These are phyloP conservation scores for Rattus rattus DNA, from an alignment of 2,113 vertebrate genomes.

Conservation along the genomic window DNA sequence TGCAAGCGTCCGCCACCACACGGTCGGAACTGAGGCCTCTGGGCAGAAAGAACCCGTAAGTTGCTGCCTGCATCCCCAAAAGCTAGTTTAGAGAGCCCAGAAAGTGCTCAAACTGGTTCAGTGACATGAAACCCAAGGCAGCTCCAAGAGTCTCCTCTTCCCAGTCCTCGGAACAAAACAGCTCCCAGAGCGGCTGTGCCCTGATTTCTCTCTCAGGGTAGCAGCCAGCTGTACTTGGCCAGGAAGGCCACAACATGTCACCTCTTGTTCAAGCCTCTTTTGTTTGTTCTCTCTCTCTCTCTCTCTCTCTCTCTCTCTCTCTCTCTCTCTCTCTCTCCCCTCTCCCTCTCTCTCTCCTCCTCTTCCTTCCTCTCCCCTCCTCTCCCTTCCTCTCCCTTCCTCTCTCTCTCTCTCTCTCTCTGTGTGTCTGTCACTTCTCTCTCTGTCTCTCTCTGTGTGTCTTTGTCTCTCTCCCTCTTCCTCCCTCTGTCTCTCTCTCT, in stretches of 20 bases:
- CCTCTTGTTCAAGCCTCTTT: background rate
- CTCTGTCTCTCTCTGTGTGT: background rate
- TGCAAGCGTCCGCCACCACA: background rate
- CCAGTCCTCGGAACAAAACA: background rate
- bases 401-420: background rate
- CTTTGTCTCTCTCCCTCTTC: accelerated
- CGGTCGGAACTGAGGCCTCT: background rate
- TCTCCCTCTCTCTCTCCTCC: background rate
- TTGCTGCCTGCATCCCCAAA: background rate
- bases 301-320: background rate
- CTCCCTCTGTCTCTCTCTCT: background rate
- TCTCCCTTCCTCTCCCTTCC: accelerated
- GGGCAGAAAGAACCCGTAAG: background rate
- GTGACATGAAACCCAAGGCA: slow-evolving; percentile 44
- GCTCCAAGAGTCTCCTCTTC: background rate
- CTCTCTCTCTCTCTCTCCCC: background rate
- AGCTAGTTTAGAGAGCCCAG: background rate
- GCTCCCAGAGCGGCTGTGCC: background rate
- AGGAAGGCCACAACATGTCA: background rate
- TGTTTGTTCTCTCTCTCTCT: too few species aligned
- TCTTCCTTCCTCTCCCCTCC: background rate
- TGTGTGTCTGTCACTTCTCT: too few species aligned
- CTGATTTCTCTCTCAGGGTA: background rate
- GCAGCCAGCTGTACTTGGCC: background rate
- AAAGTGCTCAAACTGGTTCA: slow-evolving; percentile 67